These are phyloP conservation scores for Drosophila ficusphila DNA, from an alignment of 1,140 invertebrate genomes.

Conservation along the genomic window DNA sequence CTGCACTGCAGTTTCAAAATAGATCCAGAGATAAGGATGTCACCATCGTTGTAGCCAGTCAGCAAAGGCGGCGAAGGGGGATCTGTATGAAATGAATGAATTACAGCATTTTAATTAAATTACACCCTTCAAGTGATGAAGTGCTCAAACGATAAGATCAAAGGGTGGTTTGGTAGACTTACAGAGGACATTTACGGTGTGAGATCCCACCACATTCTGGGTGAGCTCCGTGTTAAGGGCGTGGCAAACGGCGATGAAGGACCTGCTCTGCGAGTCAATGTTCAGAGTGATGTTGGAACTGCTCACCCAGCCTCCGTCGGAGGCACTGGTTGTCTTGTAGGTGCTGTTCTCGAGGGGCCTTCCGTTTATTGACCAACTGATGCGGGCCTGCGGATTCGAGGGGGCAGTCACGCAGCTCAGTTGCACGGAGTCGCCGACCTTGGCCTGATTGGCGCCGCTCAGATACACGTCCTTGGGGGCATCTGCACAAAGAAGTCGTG, in stretches of 20 bases:
- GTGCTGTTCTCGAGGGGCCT: slow-evolving; percentile 88
- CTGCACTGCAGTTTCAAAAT: slow-evolving; percentile 94
- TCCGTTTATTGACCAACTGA: slow-evolving; percentile 94
- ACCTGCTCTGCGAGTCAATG: slow-evolving; percentile 90
- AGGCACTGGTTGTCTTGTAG: slow-evolving; percentile 87
- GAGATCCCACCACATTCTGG: slow-evolving; percentile 93
- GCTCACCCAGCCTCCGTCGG: slow-evolving; percentile 94
- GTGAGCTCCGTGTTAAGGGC: slow-evolving; percentile 93
- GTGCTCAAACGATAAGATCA: background rate
- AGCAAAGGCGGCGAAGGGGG: slow-evolving; percentile 94
- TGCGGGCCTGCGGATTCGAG: slow-evolving; percentile 95
- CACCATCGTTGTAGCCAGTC: slow-evolving; percentile 91
- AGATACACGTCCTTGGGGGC: slow-evolving; percentile 93
- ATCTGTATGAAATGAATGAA: slow-evolving; percentile 86
- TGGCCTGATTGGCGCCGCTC: slow-evolving; percentile 92
- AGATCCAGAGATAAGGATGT: slow-evolving; percentile 92
- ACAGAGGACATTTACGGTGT: slow-evolving; percentile 96
- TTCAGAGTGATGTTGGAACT: slow-evolving; percentile 93
- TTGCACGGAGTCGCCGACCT: slow-evolving; percentile 93
- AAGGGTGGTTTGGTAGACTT: slow-evolving; percentile 85
- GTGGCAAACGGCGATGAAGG: slow-evolving; percentile 93
- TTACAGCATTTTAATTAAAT: background rate
- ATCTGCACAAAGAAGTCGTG: slow-evolving; percentile 86
- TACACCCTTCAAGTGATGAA: background rate
- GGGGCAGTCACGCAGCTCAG: slow-evolving; percentile 94